Base-by-base conservation (phyloP, 92 coral and sea anemone species). In the Nematostella vectensis region DNA sequence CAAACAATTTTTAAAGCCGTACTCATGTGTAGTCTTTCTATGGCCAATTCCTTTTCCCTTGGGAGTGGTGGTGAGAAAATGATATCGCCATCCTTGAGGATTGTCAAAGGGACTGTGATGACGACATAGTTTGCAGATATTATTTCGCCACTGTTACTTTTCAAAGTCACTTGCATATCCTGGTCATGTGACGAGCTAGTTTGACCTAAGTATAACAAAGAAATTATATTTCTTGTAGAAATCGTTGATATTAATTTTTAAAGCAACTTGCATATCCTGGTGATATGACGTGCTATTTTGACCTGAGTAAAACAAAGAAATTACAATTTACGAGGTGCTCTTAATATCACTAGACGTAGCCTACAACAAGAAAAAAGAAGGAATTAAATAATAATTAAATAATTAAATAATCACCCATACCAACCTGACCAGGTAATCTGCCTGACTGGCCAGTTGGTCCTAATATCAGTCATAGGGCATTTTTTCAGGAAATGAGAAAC, bases 1-100 rank as follows among this genome's bases (percentile, higher is more conserved):
- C 97, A 89, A 26, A 86, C 94, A 21, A 89, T 77, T 54, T 89
- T 89, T 50, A 89, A 24, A 4, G 91, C 97, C 1, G 87, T 67
- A 6, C 76, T 70, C 95, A 89, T 81, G 47, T 86, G 65, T 39
- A 89, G 63, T 25, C 50, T 29, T 36, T 83, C 71, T 44, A 89
- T 78, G 22, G 95, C 97, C 39, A 54, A 58, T 55, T 64, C 75
- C 65, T 89, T 89, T 47, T 27, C 69, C 0, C 48, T 29, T 0
- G 97, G 97, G 10, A 89, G 70, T 26, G 68, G 37, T 17, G 97
- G 97, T 54, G 49, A 40, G 59, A 89, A 89, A 19, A 25, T 37
- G 28, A 89, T 78, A 48, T 89, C 95, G 1, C 62, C 83, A 60
- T 86, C 97, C 74, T 86, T 78, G 30, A 89, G 89, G 20, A 89